These are phyloP conservation scores for Saccostrea cuccullata DNA, from an alignment of 1,140 invertebrate species.

Conservation along the genomic window DNA sequence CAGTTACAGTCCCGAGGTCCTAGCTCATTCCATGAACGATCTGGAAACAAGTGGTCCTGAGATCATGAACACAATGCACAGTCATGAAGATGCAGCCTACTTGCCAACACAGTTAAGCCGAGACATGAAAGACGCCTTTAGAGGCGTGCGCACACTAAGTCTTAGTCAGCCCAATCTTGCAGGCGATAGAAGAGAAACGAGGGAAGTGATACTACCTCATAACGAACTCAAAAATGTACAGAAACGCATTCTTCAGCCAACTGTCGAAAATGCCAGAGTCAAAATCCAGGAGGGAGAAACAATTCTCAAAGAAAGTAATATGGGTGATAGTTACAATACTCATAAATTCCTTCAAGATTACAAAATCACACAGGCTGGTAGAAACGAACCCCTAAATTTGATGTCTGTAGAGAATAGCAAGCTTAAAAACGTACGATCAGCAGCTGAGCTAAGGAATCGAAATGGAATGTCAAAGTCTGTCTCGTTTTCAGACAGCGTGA, in stretches of 20 bases:
- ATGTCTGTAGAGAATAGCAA: conserved; percentile 75
- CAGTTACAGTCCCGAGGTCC: conserved; percentile 71
- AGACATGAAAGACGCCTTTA: conserved; percentile 66
- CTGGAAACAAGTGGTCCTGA: conserved; percentile 61
- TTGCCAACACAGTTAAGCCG: conserved; percentile 66
- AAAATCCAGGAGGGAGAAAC: conserved; percentile 72
- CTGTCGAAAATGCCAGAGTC: conserved; percentile 58
- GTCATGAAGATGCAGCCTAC: conserved; percentile 68
- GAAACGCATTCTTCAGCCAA: conserved; percentile 63
- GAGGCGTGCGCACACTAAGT: conserved; percentile 59
- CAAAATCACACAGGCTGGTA: conserved; percentile 62
- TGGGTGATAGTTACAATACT: conserved; percentile 75
- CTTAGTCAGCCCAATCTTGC: conserved; percentile 58
- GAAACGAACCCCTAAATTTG: conserved; percentile 70
- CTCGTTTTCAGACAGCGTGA: conserved; percentile 70
- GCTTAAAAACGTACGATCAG: conserved; percentile 63
- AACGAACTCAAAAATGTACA: conserved; percentile 61
- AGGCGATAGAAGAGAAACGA: conserved; percentile 61
- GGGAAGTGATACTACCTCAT: conserved; percentile 62
- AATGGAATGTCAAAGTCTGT: conserved; percentile 64
- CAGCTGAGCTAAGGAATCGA: conserved; percentile 52
- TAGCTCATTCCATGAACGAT: conserved; percentile 70
- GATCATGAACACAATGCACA: conserved; percentile 71
- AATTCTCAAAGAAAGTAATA: conserved; percentile 70
- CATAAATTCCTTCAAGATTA: conserved; percentile 77